Evolutionary conservation across 2,888 invertebrate genomes (phyloP), one percentile per base, ranked within the genome.

Genomic region (Aspidapion aeneum): DNA sequence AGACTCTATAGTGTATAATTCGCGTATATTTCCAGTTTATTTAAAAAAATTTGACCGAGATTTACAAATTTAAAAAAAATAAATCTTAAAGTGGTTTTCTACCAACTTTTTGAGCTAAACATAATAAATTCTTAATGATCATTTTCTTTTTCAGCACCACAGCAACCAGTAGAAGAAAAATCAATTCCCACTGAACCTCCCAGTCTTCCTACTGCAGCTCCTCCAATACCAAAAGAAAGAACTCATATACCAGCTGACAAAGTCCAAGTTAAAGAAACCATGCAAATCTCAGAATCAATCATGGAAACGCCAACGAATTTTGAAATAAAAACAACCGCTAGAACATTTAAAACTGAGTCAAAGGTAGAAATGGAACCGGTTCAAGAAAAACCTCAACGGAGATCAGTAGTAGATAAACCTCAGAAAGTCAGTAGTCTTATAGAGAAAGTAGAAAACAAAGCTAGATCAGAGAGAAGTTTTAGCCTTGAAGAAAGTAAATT

Each of bases 151-250:
- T n/a, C n/a, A n/a, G n/a, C n/a, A n/a, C n/a, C n/a, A n/a, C n/a
- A n/a, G n/a, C n/a, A 58, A 55, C 60, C 62, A 60, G 3, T 21
- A 20, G 61, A 63, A 60, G 62, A 63, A 18, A 65, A 65, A 49
- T 62, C 65, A 18, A 55, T 58, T 57, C 65, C 63, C 3, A 55
- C 55, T 17, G 62, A 62, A 50, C 52, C 62, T 58, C 60, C 64
- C 18, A 51, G 52, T 18, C 20, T 52, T 17, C 62, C 51, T 12
- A 18, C 55, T 18, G 12, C 18, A 49, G 9, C 60, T 21, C 54
- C 60, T 21, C 58, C 54, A 55, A 60, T 48, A 65, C 52, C 58
- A 21, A 17, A 57, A 2, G 55, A 60, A 56, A 21, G 54, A 60
- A n/a, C 55, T 5, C 35, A 35, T 35, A 7, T 35, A 35, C 35